These are phyloP conservation scores for Botia kubotai DNA, from an alignment of 2,797 vertebrate species.

Conservation along the genomic window DNA sequence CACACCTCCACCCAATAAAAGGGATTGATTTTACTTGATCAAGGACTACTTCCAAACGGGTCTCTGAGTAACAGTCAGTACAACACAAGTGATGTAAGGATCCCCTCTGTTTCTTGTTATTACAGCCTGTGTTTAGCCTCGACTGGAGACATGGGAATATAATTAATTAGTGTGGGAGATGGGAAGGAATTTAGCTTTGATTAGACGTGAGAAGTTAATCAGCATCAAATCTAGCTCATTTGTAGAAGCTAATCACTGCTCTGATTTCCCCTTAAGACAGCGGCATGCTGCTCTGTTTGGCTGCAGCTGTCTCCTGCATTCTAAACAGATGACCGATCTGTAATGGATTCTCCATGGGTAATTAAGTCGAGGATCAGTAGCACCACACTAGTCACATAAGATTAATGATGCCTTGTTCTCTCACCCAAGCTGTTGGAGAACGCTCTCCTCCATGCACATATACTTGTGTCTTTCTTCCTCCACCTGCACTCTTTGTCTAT, in stretches of 20 bases:
- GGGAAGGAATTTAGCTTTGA: constrained; percentile 5
- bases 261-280: neutral
- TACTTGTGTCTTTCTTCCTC: constrained; percentile 89
- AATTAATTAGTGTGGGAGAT: constrained; percentile 16
- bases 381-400: neutral
- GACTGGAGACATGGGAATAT: neutral
- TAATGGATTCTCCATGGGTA: constrained; percentile 21
- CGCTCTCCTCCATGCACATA: constrained; percentile 81
- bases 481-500: constrained; percentile 83
- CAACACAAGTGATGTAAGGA: neutral
- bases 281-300: constrained; percentile 7
- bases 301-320: constrained; percentile 9
- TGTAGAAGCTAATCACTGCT: constrained; percentile 6
- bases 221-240: neutral
- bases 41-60: neutral
- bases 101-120: constrained; percentile 5
- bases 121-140: constrained; percentile 23
- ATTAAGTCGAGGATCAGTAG: neutral
- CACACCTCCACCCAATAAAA: constrained; percentile 30
- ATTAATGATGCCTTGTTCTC: constrained; percentile 18
- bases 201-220: constrained; percentile 30
- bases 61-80: neutral
- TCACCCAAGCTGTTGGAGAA: constrained; percentile 86
- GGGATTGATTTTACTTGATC: neutral
- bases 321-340: constrained; percentile 15